Percentiles rank a stretch among this genome's conserved stretches.
These are phyloP conservation scores for Catagonus wagneri DNA, from an alignment of 2,113 vertebrate species.

Conservation along the genomic window DNA sequence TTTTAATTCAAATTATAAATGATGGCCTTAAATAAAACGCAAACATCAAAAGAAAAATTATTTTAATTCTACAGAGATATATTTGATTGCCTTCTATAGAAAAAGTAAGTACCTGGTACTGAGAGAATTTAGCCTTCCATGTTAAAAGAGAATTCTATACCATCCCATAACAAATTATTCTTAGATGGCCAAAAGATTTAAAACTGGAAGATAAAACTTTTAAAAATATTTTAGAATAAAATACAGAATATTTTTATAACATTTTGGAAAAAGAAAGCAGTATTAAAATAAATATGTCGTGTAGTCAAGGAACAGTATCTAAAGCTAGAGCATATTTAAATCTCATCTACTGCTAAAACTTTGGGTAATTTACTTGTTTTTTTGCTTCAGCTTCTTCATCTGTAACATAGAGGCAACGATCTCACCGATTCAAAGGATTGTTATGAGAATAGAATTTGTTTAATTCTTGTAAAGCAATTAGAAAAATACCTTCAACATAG, in stretches of 20 bases:
- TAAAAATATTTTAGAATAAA: not conserved
- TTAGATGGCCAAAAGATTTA: not conserved
- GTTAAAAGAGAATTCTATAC: not conserved
- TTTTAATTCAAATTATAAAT: not conserved
- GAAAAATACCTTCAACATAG: not conserved
- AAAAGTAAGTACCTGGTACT: not conserved
- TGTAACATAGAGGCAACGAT: not conserved
- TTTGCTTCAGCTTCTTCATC: not conserved
- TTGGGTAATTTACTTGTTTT: not conserved
- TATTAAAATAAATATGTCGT: not conserved
- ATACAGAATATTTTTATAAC: not conserved
- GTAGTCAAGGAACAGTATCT: not conserved
- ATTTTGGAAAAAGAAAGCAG: not conserved
- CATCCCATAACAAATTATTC: not conserved
- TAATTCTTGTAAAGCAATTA: not conserved
- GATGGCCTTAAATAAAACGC: not conserved
- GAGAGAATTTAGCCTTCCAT: not conserved
- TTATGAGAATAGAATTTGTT: not conserved
- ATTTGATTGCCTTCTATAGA: not conserved
- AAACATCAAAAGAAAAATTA: not conserved
- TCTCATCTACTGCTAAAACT: not conserved
- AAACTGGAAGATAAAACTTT: not conserved
- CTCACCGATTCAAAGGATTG: not conserved
- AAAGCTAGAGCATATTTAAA: not conserved
- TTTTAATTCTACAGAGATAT: not conserved